Evolutionary conservation across 2,113 vertebrate genomes (phyloP).

Genomic region (Lota lota): DNA sequence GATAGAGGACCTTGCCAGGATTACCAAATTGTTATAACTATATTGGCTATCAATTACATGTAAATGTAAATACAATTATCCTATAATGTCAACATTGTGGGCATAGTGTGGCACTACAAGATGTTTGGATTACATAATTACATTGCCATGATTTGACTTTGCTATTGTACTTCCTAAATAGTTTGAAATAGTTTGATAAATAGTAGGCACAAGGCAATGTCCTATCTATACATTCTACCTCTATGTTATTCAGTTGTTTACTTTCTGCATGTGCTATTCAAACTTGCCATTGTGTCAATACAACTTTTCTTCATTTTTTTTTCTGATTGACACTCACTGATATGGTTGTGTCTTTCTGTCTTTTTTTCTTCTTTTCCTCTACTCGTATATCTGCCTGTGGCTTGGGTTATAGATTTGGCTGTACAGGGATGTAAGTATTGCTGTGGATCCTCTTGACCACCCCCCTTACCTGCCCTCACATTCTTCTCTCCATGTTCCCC

Average conservation of each 20-base stretch:
- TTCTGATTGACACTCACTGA: slow-evolving; percentile 67
- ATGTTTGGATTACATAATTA: too few species aligned
- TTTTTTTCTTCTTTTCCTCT: slow-evolving; percentile 38
- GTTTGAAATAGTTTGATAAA: too few species aligned
- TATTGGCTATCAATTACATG: neutral
- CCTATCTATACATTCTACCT: slow-evolving; percentile 40
- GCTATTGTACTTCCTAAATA: too few species aligned
- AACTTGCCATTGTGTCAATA: slow-evolving; percentile 52
- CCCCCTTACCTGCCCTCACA: slow-evolving; percentile 6
- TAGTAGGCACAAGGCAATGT: slow-evolving; percentile 17
- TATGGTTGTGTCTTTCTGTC: slow-evolving; percentile 55
- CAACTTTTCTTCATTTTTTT: slow-evolving; percentile 59
- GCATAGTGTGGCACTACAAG: neutral
- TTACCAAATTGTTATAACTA: neutral
- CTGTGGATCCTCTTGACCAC: slow-evolving; percentile 75
- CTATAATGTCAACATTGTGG: neutral
- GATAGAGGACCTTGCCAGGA: neutral
- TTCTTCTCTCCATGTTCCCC: slow-evolving; percentile 17
- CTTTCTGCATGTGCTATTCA: slow-evolving; percentile 59
- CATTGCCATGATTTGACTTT: too few species aligned
- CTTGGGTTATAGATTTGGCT: slow-evolving; percentile 99
- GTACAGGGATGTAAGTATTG: slow-evolving; percentile 99
- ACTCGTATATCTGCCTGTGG: slow-evolving; percentile 93
- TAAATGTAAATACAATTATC: neutral
- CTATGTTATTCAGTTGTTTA: slow-evolving; percentile 25